Percentiles rank a stretch among this genome's conserved stretches.
Evolutionary conservation across 2,113 vertebrate genomes (phyloP).

Genomic region (Laticauda colubrina): DNA sequence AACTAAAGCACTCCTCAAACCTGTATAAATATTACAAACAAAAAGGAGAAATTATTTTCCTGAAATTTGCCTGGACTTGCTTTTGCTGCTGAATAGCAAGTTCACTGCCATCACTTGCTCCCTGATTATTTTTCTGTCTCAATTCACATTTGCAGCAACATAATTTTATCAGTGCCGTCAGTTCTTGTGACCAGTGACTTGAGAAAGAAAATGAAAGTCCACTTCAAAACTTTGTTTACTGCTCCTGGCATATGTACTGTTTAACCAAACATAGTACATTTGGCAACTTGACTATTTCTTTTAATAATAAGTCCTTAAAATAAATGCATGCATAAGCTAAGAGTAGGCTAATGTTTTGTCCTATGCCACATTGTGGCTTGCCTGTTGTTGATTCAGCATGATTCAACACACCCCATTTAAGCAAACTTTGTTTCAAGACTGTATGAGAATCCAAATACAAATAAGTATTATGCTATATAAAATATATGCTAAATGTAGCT

Average conservation of each 20-base stretch:
- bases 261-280: background rate
- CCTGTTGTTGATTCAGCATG: background rate
- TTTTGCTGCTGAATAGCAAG: background rate
- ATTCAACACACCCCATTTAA: background rate
- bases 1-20: background rate
- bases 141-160: background rate
- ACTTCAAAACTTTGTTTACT: background rate
- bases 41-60: background rate
- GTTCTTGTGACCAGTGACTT: background rate
- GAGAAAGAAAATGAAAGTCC: background rate
- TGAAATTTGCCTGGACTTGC: background rate
- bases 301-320: background rate
- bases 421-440: background rate
- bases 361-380: background rate
- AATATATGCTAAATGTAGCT: background rate
- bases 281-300: background rate
- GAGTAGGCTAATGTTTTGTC: background rate
- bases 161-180: background rate
- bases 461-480: background rate
- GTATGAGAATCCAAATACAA: background rate
- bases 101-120: background rate
- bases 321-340: background rate
- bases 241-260: background rate
- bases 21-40: background rate
- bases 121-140: background rate